phyloP scores from a whole-genome alignment of 2,888 invertebrate genomes.

The Abrostola tripartita region DNA sequence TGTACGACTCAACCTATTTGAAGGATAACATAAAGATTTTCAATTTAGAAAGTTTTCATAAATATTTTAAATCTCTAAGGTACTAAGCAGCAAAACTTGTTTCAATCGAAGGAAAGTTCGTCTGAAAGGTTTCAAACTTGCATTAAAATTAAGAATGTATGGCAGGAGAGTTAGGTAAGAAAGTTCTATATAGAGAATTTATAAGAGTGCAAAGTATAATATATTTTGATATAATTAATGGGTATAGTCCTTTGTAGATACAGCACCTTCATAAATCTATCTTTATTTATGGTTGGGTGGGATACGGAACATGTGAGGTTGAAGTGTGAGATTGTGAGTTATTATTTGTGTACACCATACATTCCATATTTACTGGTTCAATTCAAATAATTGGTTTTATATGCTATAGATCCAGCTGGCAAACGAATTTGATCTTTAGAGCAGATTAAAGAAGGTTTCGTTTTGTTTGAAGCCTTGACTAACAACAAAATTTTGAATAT shows the following conservation, averaged over 20 bases:
- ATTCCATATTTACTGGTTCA: too few relatives aligned
- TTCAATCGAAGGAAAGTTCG: constrained; percentile 7
- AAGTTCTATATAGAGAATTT: constrained; percentile 8
- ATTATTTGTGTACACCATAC: background rate
- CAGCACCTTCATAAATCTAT: constrained; percentile 17
- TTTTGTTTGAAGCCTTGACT: too few relatives aligned
- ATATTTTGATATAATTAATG: constrained; percentile 14
- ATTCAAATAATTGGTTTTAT: too few relatives aligned
- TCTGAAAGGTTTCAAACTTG: constrained; percentile 15
- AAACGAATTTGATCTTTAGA: too few relatives aligned
- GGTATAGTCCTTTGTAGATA: background rate
- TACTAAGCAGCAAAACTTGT: background rate
- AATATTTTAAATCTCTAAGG: constrained; percentile 10
- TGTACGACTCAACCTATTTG: too few relatives aligned
- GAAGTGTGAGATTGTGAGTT: background rate
- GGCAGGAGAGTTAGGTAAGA: background rate
- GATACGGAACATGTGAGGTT: background rate
- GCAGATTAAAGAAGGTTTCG: too few relatives aligned
- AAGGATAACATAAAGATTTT: constrained; percentile 4
- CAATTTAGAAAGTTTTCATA: constrained; percentile 3
- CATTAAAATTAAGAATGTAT: constrained; percentile 8
- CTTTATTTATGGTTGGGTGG: constrained; percentile 12
- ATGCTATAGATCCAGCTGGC: too few relatives aligned
- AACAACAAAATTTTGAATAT: too few relatives aligned
- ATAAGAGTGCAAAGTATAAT: constrained; percentile 1